Conservation (phyloP, 2,888 invertebrate genomes). For the Cerastis leucographa region DNA sequence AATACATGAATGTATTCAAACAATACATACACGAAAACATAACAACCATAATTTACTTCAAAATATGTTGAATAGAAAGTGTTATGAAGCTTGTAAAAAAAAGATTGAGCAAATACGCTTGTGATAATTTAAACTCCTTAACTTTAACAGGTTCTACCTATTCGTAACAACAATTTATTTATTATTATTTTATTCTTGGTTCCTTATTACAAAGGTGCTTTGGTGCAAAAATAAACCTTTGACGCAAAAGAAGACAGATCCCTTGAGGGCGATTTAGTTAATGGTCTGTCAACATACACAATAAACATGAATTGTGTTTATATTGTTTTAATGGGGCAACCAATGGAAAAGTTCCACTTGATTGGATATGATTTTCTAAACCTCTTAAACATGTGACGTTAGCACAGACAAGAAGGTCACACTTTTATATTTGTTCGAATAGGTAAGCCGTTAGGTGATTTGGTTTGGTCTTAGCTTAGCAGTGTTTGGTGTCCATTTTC, state of each 20-base stretch:
- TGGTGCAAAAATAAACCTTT: conserved; percentile 31
- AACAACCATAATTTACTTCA: background rate
- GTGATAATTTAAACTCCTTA: background rate
- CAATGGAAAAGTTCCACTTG: conserved; percentile 27
- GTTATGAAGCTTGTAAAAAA: background rate
- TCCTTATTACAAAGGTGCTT: background rate
- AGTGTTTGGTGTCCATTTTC: background rate
- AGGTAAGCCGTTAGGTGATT: background rate
- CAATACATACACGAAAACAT: background rate
- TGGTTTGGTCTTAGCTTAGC: background rate
- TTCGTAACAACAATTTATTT: background rate
- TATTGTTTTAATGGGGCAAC: conserved; percentile 13
- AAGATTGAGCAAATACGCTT: conserved; percentile 3
- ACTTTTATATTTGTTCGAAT: background rate
- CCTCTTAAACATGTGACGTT: background rate
- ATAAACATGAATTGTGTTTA: conserved; percentile 22
- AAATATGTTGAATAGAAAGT: background rate
- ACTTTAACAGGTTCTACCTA: background rate
- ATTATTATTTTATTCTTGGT: conserved; percentile 34
- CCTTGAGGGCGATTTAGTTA: conserved; percentile 63
- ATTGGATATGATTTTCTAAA: conserved; percentile 13
- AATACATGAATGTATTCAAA: background rate
- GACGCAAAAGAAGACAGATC: conserved; percentile 60
- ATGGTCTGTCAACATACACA: conserved; percentile 59
- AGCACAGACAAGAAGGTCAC: background rate